Conservation (phyloP, 2,888 invertebrate genomes). For the Drosophila fungiperda region DNA sequence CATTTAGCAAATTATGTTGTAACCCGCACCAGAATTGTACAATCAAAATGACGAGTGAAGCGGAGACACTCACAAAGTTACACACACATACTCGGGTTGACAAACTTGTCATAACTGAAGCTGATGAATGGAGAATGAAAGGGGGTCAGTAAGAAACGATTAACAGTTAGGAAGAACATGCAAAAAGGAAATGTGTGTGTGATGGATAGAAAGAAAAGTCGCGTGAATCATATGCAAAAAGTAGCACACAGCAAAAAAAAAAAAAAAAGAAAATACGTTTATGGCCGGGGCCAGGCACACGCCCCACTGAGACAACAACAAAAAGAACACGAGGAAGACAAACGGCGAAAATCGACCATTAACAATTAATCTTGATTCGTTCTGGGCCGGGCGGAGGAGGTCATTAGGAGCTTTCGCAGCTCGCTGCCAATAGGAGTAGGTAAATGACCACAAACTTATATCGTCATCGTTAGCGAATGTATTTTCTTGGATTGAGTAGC, state of each 20-base stretch:
- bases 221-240: constrained; percentile 70
- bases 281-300: constrained; percentile 33
- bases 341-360: constrained; percentile 35
- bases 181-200: constrained; percentile 35
- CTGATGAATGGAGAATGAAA: constrained; percentile 30
- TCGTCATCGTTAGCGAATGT: constrained; percentile 18
- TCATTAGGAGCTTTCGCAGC: constrained; percentile 38
- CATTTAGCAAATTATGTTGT: constrained; percentile 78
- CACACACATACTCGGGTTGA: constrained; percentile 49
- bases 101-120: constrained; percentile 54
- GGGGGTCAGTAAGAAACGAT: constrained; percentile 26
- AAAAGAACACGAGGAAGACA: constrained; percentile 14
- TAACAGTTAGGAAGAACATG: constrained; percentile 50
- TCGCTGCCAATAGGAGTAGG: constrained; percentile 64
- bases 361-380: constrained; percentile 71
- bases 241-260: constrained; percentile 50
- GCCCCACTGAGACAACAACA: constrained; percentile 35
- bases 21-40: constrained; percentile 68
- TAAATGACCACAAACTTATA: constrained; percentile 68
- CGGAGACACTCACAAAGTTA: constrained; percentile 45
- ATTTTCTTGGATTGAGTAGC: constrained; percentile 48
- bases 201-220: constrained; percentile 51
- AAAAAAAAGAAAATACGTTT: constrained; percentile 50
- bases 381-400: constrained; percentile 22
- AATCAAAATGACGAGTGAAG: constrained; percentile 57